Conservation (phyloP, 92 coral and sea anemone genomes). For the Heteractis magnifica region DNA sequence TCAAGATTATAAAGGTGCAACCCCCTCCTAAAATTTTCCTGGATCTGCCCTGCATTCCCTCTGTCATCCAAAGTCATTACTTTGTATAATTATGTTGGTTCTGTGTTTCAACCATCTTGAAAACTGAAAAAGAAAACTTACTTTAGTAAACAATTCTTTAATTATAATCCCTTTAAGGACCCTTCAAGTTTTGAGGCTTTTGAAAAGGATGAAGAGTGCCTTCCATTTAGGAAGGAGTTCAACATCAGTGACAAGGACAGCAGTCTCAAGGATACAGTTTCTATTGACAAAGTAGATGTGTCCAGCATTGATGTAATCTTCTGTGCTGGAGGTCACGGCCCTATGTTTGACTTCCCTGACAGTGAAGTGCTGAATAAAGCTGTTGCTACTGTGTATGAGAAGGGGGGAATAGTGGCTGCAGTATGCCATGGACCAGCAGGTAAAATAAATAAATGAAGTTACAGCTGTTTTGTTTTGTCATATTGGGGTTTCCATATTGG, state of each 20-base stretch:
- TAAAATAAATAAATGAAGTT: conserved; percentile 15
- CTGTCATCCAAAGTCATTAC: too few species aligned
- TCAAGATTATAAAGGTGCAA: too few species aligned
- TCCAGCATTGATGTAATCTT: conserved; percentile 64
- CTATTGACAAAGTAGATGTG: conserved; percentile 49
- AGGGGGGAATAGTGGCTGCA: conserved; percentile 88
- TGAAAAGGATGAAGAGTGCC: conserved; percentile 67
- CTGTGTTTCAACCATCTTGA: too few species aligned
- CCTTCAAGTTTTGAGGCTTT: conserved; percentile 69
- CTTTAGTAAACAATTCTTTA: neutral
- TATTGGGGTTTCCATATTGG: neutral
- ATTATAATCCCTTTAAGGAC: conserved; percentile 45
- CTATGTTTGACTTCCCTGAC: conserved; percentile 88
- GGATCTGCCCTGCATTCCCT: too few species aligned
- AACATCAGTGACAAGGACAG: conserved; percentile 39
- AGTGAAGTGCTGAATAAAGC: conserved; percentile 57
- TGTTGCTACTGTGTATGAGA: conserved; percentile 72
- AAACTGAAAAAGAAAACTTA: neutral
- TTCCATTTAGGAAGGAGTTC: conserved; percentile 59
- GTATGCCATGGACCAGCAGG: conserved; percentile 96
- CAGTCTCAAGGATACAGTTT: conserved; percentile 45
- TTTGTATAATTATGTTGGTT: too few species aligned
- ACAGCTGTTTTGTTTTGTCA: neutral
- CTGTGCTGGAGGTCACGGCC: conserved; percentile 96
- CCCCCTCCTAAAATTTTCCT: too few species aligned